Evolutionary conservation across 2,888 invertebrate genomes (phyloP).

Genomic region (Eristalis tenax): DNA sequence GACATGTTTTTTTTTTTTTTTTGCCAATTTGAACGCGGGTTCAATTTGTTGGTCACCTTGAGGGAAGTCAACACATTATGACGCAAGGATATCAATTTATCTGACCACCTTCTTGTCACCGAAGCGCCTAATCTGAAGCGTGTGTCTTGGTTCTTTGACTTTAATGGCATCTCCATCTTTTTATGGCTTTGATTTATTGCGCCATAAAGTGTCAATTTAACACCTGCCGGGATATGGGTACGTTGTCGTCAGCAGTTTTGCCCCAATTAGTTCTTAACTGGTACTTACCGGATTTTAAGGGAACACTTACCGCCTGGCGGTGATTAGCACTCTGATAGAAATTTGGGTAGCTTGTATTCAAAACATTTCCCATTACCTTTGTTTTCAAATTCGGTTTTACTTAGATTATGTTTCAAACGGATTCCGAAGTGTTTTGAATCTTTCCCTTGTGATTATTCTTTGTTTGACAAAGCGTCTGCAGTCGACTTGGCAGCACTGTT

Average conservation of each 20-base stretch:
- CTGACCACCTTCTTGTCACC: not conserved
- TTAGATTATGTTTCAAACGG: too few relatives aligned
- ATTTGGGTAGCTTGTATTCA: too few relatives aligned
- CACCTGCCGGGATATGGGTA: not conserved
- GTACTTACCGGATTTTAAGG: not conserved
- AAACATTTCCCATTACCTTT: too few relatives aligned
- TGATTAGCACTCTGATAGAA: not conserved
- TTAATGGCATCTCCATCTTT: not conserved
- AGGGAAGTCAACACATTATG: not conserved
- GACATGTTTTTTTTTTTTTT: not conserved
- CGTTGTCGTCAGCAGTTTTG: not conserved
- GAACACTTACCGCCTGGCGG: not conserved
- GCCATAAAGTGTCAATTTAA: not conserved
- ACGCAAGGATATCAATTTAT: not conserved
- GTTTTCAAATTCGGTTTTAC: too few relatives aligned
- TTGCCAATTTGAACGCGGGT: not conserved
- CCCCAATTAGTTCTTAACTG: not conserved
- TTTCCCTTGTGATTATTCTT: too few relatives aligned
- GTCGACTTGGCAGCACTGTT: too few relatives aligned
- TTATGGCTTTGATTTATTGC: not conserved
- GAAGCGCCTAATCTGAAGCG: not conserved
- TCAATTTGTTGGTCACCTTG: not conserved
- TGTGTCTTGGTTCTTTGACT: not conserved
- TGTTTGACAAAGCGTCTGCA: too few relatives aligned
- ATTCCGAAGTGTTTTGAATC: too few relatives aligned